phyloP scores from a whole-genome alignment of 2,797 vertebrate species.

The Pachyuromys duprasi region DNA sequence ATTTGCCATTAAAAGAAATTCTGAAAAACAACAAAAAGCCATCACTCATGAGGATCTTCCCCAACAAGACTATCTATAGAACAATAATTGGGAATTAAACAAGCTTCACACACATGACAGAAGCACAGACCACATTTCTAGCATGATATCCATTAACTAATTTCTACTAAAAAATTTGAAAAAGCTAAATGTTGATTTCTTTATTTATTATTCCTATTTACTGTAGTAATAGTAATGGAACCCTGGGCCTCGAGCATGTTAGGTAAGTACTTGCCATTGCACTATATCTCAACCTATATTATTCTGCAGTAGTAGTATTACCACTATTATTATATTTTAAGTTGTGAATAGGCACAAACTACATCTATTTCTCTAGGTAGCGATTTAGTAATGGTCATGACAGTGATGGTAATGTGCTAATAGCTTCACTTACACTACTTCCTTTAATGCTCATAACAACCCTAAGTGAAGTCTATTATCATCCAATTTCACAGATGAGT shows the following conservation, averaged over 20 bases:
- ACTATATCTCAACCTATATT: neutral
- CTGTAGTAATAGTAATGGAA: neutral
- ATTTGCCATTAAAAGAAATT: neutral
- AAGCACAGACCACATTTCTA: neutral
- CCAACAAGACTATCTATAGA: neutral
- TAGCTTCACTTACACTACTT: neutral
- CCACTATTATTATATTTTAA: neutral
- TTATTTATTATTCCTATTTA: neutral
- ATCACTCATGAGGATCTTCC: neutral
- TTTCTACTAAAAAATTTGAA: neutral
- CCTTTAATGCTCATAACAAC: conserved; percentile 20
- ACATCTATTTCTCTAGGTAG: neutral
- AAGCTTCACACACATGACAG: neutral
- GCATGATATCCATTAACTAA: neutral
- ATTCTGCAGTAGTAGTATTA: neutral
- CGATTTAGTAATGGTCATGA: neutral
- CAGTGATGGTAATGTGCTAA: neutral
- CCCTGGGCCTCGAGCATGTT: neutral
- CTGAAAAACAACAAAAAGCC: neutral
- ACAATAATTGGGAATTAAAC: neutral
- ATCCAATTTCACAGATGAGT: conserved; percentile 46
- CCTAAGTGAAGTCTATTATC: conserved; percentile 51
- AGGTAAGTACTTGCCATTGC: neutral
- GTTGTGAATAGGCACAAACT: neutral
- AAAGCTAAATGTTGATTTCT: neutral